These are phyloP conservation scores for Hirtodrosophila histrioides DNA, from an alignment of 2,888 invertebrate genomes.

Conservation along the genomic window DNA sequence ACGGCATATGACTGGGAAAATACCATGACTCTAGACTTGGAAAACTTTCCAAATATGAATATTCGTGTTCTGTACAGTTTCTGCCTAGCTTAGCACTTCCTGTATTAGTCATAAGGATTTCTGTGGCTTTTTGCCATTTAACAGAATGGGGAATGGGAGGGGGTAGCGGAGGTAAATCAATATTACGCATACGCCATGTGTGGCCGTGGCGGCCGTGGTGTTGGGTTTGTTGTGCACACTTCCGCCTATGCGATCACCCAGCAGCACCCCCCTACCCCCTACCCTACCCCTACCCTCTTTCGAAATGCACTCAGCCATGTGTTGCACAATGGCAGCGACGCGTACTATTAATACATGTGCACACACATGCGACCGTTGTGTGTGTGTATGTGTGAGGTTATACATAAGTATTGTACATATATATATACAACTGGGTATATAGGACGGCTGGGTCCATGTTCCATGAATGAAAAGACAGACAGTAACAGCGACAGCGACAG, in stretches of 20 bases:
- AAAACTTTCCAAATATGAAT: not conserved
- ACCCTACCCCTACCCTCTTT: conserved; percentile 1
- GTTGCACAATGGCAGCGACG: conserved; percentile 51
- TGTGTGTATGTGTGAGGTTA: too few relatives aligned
- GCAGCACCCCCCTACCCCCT: not conserved
- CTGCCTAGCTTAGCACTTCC: conserved; percentile 3
- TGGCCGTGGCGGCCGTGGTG: conserved; percentile 32
- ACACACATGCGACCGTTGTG: too few relatives aligned
- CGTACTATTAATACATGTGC: conserved; percentile 47
- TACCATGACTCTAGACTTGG: too few relatives aligned
- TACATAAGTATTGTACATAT: not conserved
- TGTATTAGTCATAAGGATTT: conserved; percentile 47
- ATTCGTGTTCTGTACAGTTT: not conserved
- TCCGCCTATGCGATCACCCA: conserved; percentile 24
- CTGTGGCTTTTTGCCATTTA: conserved; percentile 5
- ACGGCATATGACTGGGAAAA: too few relatives aligned
- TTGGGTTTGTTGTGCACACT: conserved; percentile 20
- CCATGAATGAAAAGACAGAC: conserved; percentile 67
- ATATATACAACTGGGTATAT: conserved; percentile 38
- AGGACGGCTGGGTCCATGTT: conserved; percentile 48
- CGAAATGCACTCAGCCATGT: conserved; percentile 58
- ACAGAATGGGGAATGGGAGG: conserved; percentile 6
- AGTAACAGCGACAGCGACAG: conserved; percentile 21
- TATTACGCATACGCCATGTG: conserved; percentile 64
- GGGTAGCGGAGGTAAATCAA: conserved; percentile 43